Conservation (phyloP, 2,797 vertebrate genomes). For the Spondyliosoma cantharus region DNA sequence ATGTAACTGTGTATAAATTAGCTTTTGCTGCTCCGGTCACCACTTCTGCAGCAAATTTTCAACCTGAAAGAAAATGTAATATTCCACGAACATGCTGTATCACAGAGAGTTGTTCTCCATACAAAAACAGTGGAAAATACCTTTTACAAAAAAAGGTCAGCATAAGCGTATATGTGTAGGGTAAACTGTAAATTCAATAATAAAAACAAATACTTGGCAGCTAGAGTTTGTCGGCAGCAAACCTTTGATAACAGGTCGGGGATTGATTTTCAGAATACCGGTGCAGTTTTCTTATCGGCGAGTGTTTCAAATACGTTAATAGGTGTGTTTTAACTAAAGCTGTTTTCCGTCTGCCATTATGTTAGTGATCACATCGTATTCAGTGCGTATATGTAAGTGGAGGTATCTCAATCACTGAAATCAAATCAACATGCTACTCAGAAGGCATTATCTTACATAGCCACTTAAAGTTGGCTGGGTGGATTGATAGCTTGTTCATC, state of each 20-base stretch:
- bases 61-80: not conserved
- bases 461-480: not conserved
- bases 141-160: constrained; percentile 1
- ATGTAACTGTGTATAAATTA: not conserved
- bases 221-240: constrained; percentile 1
- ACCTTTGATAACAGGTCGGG: not conserved
- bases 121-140: not conserved
- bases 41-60: not conserved
- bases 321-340: not conserved
- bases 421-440: not conserved
- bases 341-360: not conserved
- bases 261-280: constrained; percentile 33
- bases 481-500: not conserved
- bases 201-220: not conserved
- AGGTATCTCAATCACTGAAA: too few relatives aligned
- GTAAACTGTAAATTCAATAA: not conserved
- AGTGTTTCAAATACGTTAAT: constrained; percentile 3
- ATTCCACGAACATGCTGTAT: not conserved
- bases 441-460: not conserved
- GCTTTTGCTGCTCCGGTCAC: not conserved
- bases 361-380: not conserved
- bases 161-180: not conserved
- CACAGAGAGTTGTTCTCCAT: not conserved
- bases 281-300: not conserved
- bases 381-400: not conserved